phyloP scores from a whole-genome alignment of 2,888 invertebrate genomes.

The Pollenia angustigena region DNA sequence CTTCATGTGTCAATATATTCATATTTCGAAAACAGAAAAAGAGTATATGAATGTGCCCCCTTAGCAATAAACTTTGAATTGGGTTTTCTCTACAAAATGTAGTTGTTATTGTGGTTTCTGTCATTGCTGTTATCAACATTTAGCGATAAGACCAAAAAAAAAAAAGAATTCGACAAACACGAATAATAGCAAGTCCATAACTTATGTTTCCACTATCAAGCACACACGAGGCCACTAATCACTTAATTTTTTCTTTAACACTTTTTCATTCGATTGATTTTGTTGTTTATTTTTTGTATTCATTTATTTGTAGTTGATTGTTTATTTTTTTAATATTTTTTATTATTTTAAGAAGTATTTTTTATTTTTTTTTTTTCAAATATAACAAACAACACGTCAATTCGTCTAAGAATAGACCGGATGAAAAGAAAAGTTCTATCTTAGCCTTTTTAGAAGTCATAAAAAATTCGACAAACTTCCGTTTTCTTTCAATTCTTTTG shows the following conservation, averaged over 20 bases:
- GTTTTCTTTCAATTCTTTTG: neutral
- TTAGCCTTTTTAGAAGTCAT: neutral
- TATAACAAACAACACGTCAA: neutral
- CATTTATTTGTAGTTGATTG: neutral
- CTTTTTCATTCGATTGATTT: constrained; percentile 12
- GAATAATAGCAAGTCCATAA: constrained; percentile 2
- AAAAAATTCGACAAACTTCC: neutral
- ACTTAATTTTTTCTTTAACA: constrained; percentile 41
- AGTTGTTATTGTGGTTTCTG: neutral
- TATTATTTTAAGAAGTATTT: neutral
- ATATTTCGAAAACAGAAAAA: neutral
- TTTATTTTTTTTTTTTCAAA: neutral
- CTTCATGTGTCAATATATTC: constrained; percentile 34
- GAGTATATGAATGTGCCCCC: constrained; percentile 24
- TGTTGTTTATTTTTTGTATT: constrained; percentile 12
- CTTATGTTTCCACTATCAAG: constrained; percentile 33
- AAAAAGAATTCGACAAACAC: constrained; percentile 30
- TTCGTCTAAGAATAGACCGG: neutral
- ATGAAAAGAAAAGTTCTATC: neutral
- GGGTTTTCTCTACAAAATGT: neutral
- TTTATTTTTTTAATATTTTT: neutral
- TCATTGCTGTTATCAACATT: constrained; percentile 14
- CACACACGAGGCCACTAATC: constrained; percentile 41
- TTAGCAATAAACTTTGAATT: constrained; percentile 66
- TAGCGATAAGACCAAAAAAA: constrained; percentile 51